These are phyloP conservation scores for Mythimna lalbum DNA, from an alignment of 2,888 invertebrate genomes.

Conservation along the genomic window DNA sequence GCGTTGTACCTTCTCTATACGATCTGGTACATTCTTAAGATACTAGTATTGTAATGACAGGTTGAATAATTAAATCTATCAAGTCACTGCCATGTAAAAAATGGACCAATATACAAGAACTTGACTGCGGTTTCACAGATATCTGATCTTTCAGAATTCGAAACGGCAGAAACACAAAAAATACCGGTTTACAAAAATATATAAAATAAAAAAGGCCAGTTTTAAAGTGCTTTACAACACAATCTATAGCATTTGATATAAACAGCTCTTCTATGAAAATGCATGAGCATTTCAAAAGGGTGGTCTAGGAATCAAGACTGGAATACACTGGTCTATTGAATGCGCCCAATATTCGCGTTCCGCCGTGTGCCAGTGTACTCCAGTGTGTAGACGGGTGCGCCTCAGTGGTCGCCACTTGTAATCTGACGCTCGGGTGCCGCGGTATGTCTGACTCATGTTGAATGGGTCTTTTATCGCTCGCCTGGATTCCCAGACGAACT, in stretches of 20 bases:
- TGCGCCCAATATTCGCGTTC: not conserved
- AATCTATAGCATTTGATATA: not conserved
- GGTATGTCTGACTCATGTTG: not conserved
- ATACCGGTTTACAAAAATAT: too few species aligned
- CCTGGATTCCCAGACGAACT: not conserved
- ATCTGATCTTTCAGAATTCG: too few species aligned
- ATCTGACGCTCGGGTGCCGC: not conserved
- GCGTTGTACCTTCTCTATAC: too few species aligned
- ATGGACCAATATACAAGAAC: too few species aligned
- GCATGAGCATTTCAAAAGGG: not conserved
- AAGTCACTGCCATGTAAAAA: too few species aligned
- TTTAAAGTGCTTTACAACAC: not conserved
- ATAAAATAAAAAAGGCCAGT: not conserved
- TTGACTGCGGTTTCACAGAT: too few species aligned
- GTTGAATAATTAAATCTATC: too few species aligned
- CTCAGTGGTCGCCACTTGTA: not conserved
- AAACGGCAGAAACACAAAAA: too few species aligned
- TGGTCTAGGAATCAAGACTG: not conserved
- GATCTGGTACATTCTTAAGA: too few species aligned
- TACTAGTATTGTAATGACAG: too few species aligned
- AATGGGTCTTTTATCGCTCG: constrained; percentile 13
- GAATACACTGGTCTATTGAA: not conserved
- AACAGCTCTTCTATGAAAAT: not conserved
- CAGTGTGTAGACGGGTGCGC: not conserved
- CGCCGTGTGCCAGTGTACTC: not conserved